A percentile compares a stretch with the other conserved stretches of the same genome.
Evolutionary conservation across 2,888 invertebrate genomes (phyloP).

Genomic region (Imbricaverruca yamaguchii): DNA sequence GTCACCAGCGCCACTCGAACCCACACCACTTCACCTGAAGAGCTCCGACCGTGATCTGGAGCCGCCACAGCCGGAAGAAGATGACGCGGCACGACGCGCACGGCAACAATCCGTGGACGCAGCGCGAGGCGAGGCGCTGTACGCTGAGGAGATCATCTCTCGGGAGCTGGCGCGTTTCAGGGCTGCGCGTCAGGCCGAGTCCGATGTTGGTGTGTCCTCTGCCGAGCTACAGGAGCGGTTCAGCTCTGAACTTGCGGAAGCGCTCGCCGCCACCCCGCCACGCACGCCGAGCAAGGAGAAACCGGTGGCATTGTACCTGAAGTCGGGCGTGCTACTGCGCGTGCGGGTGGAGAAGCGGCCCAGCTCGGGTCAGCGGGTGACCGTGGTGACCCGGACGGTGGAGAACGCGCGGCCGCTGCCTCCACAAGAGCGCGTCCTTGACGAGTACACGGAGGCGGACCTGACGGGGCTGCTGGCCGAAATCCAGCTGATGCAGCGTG

Average conservation of each 20-base stretch:
- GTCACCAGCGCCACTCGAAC: background rate
- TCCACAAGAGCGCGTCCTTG: background rate
- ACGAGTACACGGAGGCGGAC: background rate
- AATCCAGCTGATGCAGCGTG: background rate
- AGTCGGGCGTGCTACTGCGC: background rate
- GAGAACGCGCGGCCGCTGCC: background rate
- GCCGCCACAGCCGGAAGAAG: no score
- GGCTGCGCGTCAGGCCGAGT: background rate
- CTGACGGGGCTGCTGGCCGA: background rate
- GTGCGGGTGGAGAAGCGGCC: constrained; percentile 1
- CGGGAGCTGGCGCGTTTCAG: background rate
- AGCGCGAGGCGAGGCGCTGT: background rate
- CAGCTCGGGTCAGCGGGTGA: background rate
- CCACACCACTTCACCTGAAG: no score
- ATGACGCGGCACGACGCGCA: no score
- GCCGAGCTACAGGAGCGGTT: constrained; percentile 1
- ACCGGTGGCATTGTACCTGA: constrained; percentile 6
- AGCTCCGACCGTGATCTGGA: no score
- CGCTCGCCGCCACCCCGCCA: constrained; percentile 5
- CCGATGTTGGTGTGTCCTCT: background rate
- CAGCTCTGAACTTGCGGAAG: constrained; percentile 7
- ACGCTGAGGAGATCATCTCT: constrained; percentile 11
- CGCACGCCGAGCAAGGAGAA: constrained; percentile 12
- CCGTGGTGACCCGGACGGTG: background rate
- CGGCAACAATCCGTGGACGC: background rate